Percentiles rank a stretch among this genome's conserved stretches.
phyloP scores from a whole-genome alignment of 2,888 invertebrate genomes.

The Polyommatus iphigenia region DNA sequence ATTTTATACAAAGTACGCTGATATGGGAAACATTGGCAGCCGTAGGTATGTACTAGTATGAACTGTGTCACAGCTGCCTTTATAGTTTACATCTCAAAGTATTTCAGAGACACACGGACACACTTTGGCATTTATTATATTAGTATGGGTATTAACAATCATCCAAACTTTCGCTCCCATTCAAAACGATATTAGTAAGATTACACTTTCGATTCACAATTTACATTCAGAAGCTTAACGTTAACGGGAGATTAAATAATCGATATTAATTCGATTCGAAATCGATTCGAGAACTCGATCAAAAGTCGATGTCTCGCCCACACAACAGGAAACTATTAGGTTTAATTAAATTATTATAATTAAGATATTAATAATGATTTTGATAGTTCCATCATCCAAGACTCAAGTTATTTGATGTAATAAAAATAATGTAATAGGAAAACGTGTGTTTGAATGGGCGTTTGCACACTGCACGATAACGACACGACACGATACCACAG shows the following conservation, averaged over 20 bases:
- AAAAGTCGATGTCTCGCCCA: conserved; percentile 40
- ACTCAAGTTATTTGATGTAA: not conserved
- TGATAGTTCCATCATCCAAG: not conserved
- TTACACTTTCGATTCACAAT: not conserved
- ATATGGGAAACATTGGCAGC: no score
- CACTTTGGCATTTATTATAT: no score
- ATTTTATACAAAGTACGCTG: no score
- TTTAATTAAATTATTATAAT: conserved; percentile 17
- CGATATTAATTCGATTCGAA: conserved; percentile 40
- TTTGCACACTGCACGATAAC: no score
- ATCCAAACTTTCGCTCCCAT: not conserved
- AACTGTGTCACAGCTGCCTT: no score
- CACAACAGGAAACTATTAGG: conserved; percentile 1
- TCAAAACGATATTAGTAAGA: not conserved
- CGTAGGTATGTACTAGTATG: no score
- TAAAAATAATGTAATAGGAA: not conserved
- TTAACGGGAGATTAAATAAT: conserved; percentile 49
- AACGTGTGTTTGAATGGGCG: not conserved
- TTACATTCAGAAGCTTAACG: conserved; percentile 29
- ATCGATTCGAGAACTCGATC: conserved; percentile 46
- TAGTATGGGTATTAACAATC: not conserved
- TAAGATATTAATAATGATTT: conserved; percentile 7
- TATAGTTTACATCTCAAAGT: no score
- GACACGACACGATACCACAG: no score
- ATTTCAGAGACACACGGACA: no score